Evolutionary conservation across 2,113 vertebrate genomes (phyloP).

Genomic region (Coturnix japonica): DNA sequence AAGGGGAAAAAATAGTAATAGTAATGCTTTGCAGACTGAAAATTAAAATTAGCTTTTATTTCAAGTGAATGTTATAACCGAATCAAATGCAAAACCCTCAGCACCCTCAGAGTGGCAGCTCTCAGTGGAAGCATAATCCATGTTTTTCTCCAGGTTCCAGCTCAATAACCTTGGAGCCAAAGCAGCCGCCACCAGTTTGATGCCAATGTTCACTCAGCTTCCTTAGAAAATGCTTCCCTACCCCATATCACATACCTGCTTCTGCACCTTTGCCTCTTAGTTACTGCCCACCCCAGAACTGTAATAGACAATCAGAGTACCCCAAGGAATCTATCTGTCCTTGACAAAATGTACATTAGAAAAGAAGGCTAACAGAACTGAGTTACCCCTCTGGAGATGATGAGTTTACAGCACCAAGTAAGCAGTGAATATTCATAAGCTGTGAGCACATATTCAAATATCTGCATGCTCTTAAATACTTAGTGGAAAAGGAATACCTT

Average conservation of each 20-base stretch:
- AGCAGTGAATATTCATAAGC: constrained; percentile 13
- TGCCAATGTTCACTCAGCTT: background rate
- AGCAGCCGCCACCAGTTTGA: background rate
- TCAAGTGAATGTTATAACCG: background rate
- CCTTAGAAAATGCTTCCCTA: background rate
- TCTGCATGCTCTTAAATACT: background rate
- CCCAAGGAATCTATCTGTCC: background rate
- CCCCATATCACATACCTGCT: background rate
- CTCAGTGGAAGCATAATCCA: background rate
- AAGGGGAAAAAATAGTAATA: background rate
- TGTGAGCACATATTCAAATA: background rate
- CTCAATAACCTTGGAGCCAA: background rate
- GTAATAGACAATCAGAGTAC: background rate
- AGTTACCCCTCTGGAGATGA: background rate
- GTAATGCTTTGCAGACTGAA: background rate
- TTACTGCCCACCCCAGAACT: background rate
- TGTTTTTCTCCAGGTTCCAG: background rate
- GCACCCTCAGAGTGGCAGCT: fast-evolving
- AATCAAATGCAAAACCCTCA: background rate
- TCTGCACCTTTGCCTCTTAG: background rate
- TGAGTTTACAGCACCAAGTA: background rate
- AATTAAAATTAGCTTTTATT: background rate
- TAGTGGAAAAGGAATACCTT: background rate
- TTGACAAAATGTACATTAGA: background rate
- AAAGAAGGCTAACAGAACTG: background rate